phyloP scores from a whole-genome alignment of 2,797 vertebrate genomes.

The Sebastes variabilis region DNA sequence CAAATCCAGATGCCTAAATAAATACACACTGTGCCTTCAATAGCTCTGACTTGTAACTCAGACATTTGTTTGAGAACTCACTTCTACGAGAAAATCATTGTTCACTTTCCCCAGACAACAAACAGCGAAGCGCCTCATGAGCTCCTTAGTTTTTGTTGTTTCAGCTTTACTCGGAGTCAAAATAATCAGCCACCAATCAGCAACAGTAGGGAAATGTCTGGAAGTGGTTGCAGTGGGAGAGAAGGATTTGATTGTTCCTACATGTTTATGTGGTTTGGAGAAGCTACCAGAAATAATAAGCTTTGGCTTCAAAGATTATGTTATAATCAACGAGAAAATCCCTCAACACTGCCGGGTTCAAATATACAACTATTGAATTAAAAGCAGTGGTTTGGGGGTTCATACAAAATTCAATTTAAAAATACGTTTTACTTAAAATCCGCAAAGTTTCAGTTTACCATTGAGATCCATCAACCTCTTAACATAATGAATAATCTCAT shows the following conservation, averaged over 20 bases:
- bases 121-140: neutral
- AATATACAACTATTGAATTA: neutral
- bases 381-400: neutral
- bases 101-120: slow-evolving; percentile 1
- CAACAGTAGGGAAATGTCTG: neutral
- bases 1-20: neutral
- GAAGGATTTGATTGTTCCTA: slow-evolving; percentile 2
- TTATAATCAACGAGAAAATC: slow-evolving; percentile 4
- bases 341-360: neutral
- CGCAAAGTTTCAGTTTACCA: neutral
- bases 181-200: slow-evolving; percentile 31
- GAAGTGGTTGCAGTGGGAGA: slow-evolving; percentile 3
- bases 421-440: neutral
- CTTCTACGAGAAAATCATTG: neutral
- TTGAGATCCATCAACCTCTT: neutral
- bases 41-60: neutral
- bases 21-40: neutral
- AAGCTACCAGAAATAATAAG: slow-evolving; percentile 15
- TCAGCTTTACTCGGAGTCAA: slow-evolving; percentile 14
- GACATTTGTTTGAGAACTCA: neutral
- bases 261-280: neutral
- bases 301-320: neutral
- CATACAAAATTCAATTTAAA: neutral
- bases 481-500: neutral
- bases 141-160: neutral